Conservation (phyloP, 2,888 invertebrate species). For the Campoplex nolae region DNA sequence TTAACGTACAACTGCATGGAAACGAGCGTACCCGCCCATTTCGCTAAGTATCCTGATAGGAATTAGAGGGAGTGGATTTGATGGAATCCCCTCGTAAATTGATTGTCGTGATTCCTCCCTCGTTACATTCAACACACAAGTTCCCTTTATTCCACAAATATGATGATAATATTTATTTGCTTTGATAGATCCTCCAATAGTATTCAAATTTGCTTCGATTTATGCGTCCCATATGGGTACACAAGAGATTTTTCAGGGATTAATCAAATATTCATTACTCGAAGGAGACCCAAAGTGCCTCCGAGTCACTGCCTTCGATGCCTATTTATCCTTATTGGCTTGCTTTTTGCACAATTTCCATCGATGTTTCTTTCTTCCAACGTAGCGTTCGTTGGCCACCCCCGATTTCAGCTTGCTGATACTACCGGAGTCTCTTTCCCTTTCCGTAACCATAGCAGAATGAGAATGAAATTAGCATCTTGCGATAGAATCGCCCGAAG, state of each 20-base stretch:
- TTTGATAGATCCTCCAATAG: conserved; percentile 32
- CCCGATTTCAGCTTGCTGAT: conserved; percentile 42
- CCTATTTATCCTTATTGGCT: not conserved
- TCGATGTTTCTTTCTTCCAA: conserved; percentile 1
- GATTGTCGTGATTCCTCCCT: conserved; percentile 58
- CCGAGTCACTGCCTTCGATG: no score
- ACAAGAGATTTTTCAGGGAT: conserved; percentile 12
- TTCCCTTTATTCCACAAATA: conserved; percentile 52
- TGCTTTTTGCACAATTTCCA: not conserved
- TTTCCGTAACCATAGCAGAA: not conserved
- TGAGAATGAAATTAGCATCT: conserved; percentile 69
- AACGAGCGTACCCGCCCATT: conserved; percentile 44
- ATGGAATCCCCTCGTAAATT: conserved; percentile 53
- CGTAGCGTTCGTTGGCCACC: conserved; percentile 22
- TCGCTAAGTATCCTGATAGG: conserved; percentile 58
- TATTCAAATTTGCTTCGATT: conserved; percentile 16
- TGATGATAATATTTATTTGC: conserved; percentile 57
- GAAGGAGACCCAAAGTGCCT: not conserved
- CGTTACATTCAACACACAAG: conserved; percentile 62
- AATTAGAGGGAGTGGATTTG: conserved; percentile 50
- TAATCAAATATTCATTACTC: conserved; percentile 53
- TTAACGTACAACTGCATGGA: conserved; percentile 26
- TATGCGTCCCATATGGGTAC: not conserved
- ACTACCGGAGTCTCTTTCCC: conserved; percentile 10
- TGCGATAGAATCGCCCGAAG: conserved; percentile 37